Base-by-base conservation (phyloP, 2,888 invertebrate species). In the Patella depressa region DNA sequence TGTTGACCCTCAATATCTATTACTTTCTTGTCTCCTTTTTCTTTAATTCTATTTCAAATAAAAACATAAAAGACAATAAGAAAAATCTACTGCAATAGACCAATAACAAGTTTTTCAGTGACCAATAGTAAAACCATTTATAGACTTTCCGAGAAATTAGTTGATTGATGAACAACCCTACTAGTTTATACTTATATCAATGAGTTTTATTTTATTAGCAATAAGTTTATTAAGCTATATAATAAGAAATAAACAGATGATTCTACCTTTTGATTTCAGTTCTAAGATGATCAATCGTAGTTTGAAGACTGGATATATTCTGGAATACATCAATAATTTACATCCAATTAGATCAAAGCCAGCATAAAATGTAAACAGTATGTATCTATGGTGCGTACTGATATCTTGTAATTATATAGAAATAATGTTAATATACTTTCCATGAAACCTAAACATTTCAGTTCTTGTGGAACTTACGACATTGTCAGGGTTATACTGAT, bases 251-350 rank as follows among this genome's bases (percentile, higher is more conserved):
- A 7, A 45, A 45, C 45, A 45, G 9, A 45, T 45, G 7, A 45
- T 45, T 45, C 77, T 81, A 88, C 89, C 88, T 86, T 82, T 88
- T 87, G 15, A 86, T 81, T 53, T 90, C 89, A 14, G 86, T 85
- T 77, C 87, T 84, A 45, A 89, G 81, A 69, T 87, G 86, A 74
- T 86, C 84, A 12, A 89, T 84, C 2, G 88, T 86, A 17, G 86
- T 82, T 78, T 90, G 88, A 71, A 89, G 80, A 76, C 90, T 90
- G 45, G 84, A 81, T 59, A 89, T 86, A 0, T 86, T 87, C 88
- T 89, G 82, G 53, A 80, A 79, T 76, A 69, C 74, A 73, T 24
- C 29, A n/a, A 45, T 53, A n/a, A 72, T 57, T 14, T 65, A 19
- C 45, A 65, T 7, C 5, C 19, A 59, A 57, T 57, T 17, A 9